phyloP scores from a whole-genome alignment of 2,888 invertebrate species.

The Drosophila neutralis region DNA sequence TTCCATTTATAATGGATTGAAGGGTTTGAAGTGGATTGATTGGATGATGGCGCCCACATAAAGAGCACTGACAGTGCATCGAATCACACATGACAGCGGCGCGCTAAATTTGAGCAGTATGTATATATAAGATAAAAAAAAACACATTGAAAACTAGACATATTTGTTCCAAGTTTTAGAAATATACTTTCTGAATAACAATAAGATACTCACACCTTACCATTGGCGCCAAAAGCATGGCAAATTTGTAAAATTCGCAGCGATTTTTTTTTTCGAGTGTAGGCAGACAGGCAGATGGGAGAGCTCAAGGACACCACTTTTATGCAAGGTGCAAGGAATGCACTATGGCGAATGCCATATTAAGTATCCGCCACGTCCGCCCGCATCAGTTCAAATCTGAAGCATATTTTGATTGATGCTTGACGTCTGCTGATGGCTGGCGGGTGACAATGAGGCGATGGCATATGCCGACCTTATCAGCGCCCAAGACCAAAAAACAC shows the following conservation, averaged over 20 bases:
- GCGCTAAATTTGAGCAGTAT: slow-evolving; percentile 13
- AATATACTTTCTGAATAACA: background rate
- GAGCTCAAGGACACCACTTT: background rate
- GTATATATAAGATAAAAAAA: slow-evolving; percentile 1
- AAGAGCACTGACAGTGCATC: slow-evolving; percentile 19
- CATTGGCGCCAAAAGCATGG: background rate
- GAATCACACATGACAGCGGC: background rate
- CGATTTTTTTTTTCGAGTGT: background rate
- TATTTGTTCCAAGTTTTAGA: background rate
- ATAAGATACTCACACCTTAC: background rate
- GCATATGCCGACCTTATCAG: slow-evolving; percentile 59
- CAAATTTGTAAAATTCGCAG: too few relatives aligned
- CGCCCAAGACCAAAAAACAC: slow-evolving; percentile 33
- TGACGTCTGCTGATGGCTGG: slow-evolving; percentile 11
- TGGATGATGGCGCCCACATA: slow-evolving; percentile 26
- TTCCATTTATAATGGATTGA: slow-evolving; percentile 28
- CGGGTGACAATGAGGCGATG: slow-evolving; percentile 58
- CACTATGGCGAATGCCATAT: slow-evolving; percentile 12
- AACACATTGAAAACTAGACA: slow-evolving; percentile 12
- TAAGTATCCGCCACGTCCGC: slow-evolving; percentile 47
- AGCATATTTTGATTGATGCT: slow-evolving; percentile 13
- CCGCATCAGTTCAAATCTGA: slow-evolving; percentile 8
- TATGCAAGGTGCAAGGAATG: slow-evolving; percentile 4
- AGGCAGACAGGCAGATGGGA: background rate
- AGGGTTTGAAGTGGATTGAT: slow-evolving; percentile 25